Percentiles rank a stretch among this genome's conserved stretches.
These are phyloP conservation scores for Luscinia megarhynchos DNA, from an alignment of 2,797 vertebrate genomes.

Conservation along the genomic window DNA sequence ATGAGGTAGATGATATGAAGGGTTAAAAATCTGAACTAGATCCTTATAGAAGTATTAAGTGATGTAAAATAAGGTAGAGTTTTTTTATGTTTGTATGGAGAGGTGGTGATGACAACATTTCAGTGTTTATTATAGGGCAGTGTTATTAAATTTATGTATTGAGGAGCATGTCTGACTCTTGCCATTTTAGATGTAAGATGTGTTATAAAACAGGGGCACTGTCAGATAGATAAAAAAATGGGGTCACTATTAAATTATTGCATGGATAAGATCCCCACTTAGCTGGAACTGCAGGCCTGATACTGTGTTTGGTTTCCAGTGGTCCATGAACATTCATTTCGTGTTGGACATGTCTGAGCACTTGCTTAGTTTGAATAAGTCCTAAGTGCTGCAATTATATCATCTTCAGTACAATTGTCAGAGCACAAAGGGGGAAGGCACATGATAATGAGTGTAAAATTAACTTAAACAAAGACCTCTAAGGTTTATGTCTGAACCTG, in stretches of 20 bases:
- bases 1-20: neutral
- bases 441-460: neutral
- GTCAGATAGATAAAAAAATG: neutral
- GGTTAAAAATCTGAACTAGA: neutral
- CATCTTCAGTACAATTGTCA: neutral
- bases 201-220: neutral
- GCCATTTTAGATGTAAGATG: neutral
- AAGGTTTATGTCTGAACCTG: neutral
- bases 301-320: neutral
- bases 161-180: neutral
- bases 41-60: neutral
- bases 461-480: neutral
- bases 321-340: neutral
- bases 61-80: rapidly evolving
- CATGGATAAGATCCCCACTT: neutral
- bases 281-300: neutral
- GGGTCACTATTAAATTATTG: neutral
- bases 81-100: neutral
- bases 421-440: neutral
- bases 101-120: neutral
- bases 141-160: neutral
- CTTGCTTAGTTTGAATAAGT: neutral
- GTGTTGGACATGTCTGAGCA: neutral
- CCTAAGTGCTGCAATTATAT: neutral
- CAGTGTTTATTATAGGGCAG: neutral